These are phyloP conservation scores for Channa argus DNA, from an alignment of 2,113 vertebrate species.

Conservation along the genomic window DNA sequence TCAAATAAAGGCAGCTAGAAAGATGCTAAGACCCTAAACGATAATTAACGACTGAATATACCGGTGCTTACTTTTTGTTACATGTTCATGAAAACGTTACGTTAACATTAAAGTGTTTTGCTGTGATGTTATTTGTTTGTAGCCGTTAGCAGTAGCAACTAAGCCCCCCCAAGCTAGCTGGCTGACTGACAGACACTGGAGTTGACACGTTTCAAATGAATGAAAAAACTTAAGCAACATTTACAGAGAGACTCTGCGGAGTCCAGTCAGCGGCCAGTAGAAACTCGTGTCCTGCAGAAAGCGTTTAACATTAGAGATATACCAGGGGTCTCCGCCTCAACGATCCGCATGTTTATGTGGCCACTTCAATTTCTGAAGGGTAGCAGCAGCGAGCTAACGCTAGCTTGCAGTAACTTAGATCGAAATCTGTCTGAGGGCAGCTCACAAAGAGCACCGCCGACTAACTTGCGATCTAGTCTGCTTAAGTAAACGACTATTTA, in stretches of 20 bases:
- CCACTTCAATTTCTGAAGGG: constrained; percentile 61
- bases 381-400: constrained; percentile 70
- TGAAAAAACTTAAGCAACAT: constrained; percentile 23
- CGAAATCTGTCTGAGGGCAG: constrained; percentile 54
- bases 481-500: background rate
- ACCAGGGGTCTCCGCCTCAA: constrained; percentile 77
- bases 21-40: background rate
- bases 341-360: constrained; percentile 82
- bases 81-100: background rate
- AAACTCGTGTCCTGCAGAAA: constrained; percentile 74
- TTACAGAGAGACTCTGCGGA: constrained; percentile 70
- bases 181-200: constrained; percentile 34
- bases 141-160: constrained; percentile 60
- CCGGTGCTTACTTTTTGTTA: background rate
- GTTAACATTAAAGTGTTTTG: constrained; percentile 9
- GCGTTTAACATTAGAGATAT: constrained; percentile 56
- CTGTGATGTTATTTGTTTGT: constrained; percentile 73
- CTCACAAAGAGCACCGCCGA: constrained; percentile 37
- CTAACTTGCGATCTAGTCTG: background rate
- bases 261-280: constrained; percentile 78
- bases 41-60: background rate
- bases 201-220: constrained; percentile 58
- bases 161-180: constrained; percentile 19
- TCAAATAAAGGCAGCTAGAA: background rate
- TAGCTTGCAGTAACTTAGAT: constrained; percentile 70